Percentiles rank a stretch among this genome's conserved stretches.
These are phyloP conservation scores for Nasua narica DNA, from an alignment of 2,797 vertebrate genomes.

Conservation along the genomic window DNA sequence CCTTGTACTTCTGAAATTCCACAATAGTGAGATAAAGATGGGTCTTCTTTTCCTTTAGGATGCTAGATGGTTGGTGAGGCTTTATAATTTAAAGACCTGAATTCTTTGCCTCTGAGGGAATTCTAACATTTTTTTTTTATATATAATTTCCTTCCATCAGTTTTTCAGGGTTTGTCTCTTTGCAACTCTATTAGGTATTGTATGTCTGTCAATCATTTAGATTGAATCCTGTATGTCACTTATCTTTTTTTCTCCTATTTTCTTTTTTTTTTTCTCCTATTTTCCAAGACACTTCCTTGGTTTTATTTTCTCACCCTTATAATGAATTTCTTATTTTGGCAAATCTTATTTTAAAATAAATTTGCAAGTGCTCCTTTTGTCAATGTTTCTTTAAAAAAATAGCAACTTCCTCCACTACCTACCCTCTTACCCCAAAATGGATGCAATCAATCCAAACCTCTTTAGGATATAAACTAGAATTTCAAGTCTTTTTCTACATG, in stretches of 20 bases:
- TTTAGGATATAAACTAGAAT: conserved; percentile 13
- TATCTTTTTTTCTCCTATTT: background rate
- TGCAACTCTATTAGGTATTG: background rate
- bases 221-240: background rate
- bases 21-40: conserved; percentile 16
- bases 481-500: conserved; percentile 21
- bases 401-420: background rate
- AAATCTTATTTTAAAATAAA: conserved; percentile 46
- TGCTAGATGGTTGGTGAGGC: background rate
- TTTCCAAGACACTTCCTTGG: conserved; percentile 23
- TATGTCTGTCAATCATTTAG: too few species aligned
- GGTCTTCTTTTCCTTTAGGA: conserved; percentile 43
- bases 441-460: conserved; percentile 16
- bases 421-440: background rate
- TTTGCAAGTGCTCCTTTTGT: conserved; percentile 23
- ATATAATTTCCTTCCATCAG: conserved; percentile 31
- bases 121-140: background rate
- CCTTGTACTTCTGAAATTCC: conserved; percentile 45
- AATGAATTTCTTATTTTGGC: conserved; percentile 1
- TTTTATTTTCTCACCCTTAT: background rate
- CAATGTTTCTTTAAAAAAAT: background rate
- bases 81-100: conserved; percentile 43
- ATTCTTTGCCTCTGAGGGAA: conserved; percentile 5
- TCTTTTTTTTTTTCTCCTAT: background rate
- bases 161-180: conserved; percentile 28